Evolutionary conservation across 2,888 invertebrate genomes (phyloP), one percentile per base, ranked within the genome.

Genomic region (Drosophila mayaguana): DNA sequence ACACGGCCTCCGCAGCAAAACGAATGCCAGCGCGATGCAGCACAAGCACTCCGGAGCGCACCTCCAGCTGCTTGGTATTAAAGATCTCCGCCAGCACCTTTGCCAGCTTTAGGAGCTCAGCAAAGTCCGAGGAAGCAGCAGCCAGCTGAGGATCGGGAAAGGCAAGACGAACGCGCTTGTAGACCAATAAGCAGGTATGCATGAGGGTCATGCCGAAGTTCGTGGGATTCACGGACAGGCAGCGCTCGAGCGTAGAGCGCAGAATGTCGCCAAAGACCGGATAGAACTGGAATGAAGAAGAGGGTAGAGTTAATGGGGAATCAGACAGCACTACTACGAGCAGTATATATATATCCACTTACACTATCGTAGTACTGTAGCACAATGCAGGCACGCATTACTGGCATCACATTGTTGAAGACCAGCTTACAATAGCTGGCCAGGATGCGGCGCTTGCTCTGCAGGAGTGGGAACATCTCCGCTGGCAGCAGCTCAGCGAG

Each of bases 191-290:
- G 1, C 70, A 64, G 8, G 82, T 83, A 59, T 85, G 85, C 59
- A 85, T 42, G n/a, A 88, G 16, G 9, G 84, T 72, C 88, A 85
- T 85, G 18, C 81, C 88, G 38, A 63, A 83, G 42, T 88, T 68
- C 1, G 70, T 18, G 1, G 70, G 28, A 68, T 83, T 85, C 0
- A 61, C 28, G 0, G 45, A 0, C n/a, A 85, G 14, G 1, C 68
- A 53, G 28, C 22, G 75, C 46, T 88, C 80, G 53, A 85, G 40
- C 28, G 73, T 48, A 1, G 72, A 28, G 1, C 59, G 71, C 65
- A 85, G 56, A n/a, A 85, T 28, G 43, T 88, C 88, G 0, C 84
- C 84, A 55, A 60, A 88, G 0, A 45, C 14, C 1, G 50, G 11
- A 50, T 71, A n/a, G 18, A 38, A 71, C 79, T 79, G 38, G 6